Percentiles rank a stretch among this genome's conserved stretches.
Conservation (phyloP, 1,140 invertebrate species). For the Cyrtorhinus lividipennis region DNA sequence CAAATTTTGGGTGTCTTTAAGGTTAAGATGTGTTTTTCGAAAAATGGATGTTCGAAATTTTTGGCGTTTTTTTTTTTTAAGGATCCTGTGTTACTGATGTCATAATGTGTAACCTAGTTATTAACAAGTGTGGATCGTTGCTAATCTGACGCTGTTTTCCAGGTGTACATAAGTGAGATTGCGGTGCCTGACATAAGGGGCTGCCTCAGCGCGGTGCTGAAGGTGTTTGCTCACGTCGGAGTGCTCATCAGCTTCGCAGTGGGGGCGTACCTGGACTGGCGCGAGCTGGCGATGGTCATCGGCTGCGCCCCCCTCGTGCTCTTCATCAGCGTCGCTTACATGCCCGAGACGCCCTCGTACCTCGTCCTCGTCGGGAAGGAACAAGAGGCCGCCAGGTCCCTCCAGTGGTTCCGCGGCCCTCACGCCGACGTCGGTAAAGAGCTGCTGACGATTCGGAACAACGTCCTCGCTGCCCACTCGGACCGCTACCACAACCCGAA, state of each 20-base stretch:
- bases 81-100: no score
- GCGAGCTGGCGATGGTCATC: conserved; percentile 58
- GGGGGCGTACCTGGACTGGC: conserved; percentile 67
- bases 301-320: conserved; percentile 54
- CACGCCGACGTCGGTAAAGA: conserved; percentile 56
- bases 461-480: conserved; percentile 37
- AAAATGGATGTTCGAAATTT: no score
- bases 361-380: conserved; percentile 56
- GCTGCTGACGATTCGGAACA: conserved; percentile 45
- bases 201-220: conserved; percentile 66
- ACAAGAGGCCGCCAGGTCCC: conserved; percentile 56
- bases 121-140: no score
- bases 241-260: conserved; percentile 64
- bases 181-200: conserved; percentile 71
- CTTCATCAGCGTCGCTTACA: conserved; percentile 45
- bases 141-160: no score
- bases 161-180: conserved; percentile 84
- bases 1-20: no score
- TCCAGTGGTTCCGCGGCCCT: conserved; percentile 59
- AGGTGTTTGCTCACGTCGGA: conserved; percentile 71
- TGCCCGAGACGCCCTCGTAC: conserved; percentile 72
- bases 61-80: no score
- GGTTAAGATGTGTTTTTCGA: no score
- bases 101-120: no score
- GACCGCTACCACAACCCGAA: conserved; percentile 20